These are phyloP conservation scores for Zoroaster sp. DNA, from an alignment of 53 echinoderm and acorn worm genomes.

Conservation along the genomic window DNA sequence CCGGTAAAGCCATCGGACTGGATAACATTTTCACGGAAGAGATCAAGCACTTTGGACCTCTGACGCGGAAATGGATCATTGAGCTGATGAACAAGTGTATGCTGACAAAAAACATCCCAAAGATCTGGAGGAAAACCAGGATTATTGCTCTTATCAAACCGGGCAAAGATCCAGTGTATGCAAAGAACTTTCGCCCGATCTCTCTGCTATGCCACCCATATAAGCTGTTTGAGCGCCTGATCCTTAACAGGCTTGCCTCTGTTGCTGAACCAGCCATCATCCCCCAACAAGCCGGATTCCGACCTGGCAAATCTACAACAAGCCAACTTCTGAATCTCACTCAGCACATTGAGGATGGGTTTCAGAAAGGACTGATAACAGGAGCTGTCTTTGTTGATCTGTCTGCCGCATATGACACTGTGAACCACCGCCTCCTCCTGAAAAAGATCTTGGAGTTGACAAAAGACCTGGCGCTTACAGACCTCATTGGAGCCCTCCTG, in stretches of 20 bases:
- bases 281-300: conserved; percentile 67
- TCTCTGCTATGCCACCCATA: conserved; percentile 2
- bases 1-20: conserved; percentile 6
- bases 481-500: conserved; percentile 31
- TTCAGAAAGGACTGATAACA: conserved; percentile 38
- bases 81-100: neutral
- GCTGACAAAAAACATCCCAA: conserved; percentile 9
- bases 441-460: conserved; percentile 51
- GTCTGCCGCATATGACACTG: conserved; percentile 11
- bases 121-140: conserved; percentile 10
- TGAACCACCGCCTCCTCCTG: conserved; percentile 48
- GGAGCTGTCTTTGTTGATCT: conserved; percentile 61
- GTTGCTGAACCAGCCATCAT: conserved; percentile 29
- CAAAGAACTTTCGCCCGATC: conserved; percentile 19
- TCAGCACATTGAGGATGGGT: conserved; percentile 64
- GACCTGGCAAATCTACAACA: conserved; percentile 61
- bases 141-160: neutral
- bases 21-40: neutral
- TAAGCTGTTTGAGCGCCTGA: conserved; percentile 18
- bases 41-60: neutral
- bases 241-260: conserved; percentile 10
- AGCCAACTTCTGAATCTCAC: conserved; percentile 61
- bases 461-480: conserved; percentile 8
- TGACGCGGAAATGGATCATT: neutral
- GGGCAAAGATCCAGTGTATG: neutral